Percentiles rank a stretch among this genome's conserved stretches.
These are phyloP conservation scores for Leucosticte australis DNA, from an alignment of 2,113 vertebrate species.

Conservation along the genomic window DNA sequence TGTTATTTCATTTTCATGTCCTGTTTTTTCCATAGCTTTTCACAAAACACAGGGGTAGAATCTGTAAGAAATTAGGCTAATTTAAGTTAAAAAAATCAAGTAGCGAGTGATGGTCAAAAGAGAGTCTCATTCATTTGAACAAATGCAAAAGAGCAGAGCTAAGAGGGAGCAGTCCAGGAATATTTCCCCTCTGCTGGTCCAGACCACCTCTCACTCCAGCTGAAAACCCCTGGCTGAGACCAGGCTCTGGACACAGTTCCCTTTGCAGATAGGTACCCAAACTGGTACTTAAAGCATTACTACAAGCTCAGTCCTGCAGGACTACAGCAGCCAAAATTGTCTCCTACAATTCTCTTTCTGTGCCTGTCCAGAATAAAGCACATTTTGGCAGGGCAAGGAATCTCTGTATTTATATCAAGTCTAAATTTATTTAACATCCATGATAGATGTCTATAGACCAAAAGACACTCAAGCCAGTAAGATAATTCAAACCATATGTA, in stretches of 20 bases:
- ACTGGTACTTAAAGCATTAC: not conserved
- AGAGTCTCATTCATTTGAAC: not conserved
- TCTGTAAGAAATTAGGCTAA: not conserved
- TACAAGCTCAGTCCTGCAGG: not conserved
- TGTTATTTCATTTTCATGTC: not conserved
- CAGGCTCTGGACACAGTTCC: not conserved
- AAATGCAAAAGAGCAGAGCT: not conserved
- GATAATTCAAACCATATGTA: slow-evolving; percentile 29
- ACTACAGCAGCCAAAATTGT: not conserved
- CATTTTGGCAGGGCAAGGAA: not conserved
- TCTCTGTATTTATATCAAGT: not conserved
- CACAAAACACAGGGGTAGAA: not conserved
- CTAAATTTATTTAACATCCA: not conserved
- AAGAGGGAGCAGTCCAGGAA: not conserved
- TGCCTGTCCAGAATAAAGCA: not conserved
- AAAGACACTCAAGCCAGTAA: not conserved
- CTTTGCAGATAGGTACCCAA: not conserved
- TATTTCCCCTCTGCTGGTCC: not conserved
- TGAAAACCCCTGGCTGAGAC: not conserved
- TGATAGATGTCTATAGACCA: not conserved
- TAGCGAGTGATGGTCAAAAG: not conserved
- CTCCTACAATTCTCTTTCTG: not conserved
- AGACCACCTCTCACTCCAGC: not conserved
- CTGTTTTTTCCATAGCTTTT: not conserved
- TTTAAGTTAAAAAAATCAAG: not conserved